These are phyloP conservation scores for Gastracanthus pulcherrimus DNA, from an alignment of 2,888 invertebrate species.

Conservation along the genomic window DNA sequence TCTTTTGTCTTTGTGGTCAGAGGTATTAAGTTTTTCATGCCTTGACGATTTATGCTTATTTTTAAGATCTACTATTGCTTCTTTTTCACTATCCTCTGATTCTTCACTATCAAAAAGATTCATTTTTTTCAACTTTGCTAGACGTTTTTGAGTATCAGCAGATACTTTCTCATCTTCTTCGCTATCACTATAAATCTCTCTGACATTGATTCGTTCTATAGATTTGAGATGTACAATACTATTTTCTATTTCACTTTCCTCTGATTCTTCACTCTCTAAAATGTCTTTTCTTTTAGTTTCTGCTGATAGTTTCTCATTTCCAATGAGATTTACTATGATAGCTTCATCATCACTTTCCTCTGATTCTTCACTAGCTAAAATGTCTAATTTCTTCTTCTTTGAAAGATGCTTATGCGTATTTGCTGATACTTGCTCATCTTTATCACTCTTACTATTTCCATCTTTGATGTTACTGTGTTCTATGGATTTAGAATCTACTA, in stretches of 20 bases:
- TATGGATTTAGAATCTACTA: background rate
- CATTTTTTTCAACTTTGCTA: background rate
- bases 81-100: background rate
- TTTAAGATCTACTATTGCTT: no score
- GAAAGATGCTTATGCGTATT: background rate
- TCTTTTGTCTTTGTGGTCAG: background rate
- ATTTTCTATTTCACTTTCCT: background rate
- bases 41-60: no score
- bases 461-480: no score
- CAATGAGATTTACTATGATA: background rate
- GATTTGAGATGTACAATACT: background rate
- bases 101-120: background rate
- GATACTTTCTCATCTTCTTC: background rate
- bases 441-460: background rate
- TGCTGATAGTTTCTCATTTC: background rate
- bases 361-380: background rate
- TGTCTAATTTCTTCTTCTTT: background rate
- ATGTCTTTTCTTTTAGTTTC: background rate
- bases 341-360: background rate
- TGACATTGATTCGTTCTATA: no score
- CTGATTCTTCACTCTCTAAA: background rate
- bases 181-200: no score
- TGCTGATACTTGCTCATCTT: background rate
- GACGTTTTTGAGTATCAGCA: background rate
- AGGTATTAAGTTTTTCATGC: background rate